Evolutionary conservation across 2,888 invertebrate species (phyloP).

Genomic region (Dasysyrphus albostriatus): DNA sequence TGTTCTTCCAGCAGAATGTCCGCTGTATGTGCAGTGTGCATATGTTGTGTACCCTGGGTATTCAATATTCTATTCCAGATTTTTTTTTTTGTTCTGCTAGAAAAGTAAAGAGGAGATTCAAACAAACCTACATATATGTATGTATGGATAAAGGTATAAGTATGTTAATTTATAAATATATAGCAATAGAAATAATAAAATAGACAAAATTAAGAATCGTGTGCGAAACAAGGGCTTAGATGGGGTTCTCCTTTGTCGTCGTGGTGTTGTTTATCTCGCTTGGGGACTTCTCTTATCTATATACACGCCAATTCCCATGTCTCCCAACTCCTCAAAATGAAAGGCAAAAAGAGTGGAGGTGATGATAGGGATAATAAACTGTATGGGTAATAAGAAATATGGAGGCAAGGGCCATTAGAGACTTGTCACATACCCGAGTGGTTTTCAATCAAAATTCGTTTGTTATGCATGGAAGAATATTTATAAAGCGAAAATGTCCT

Average conservation of each 20-base stretch:
- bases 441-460: constrained; percentile 64
- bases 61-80: constrained; percentile 84
- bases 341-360: neutral
- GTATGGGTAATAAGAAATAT: constrained; percentile 29
- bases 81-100: constrained; percentile 35
- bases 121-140: neutral
- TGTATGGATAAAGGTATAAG: neutral
- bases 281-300: neutral
- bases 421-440: constrained; percentile 66
- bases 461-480: constrained; percentile 27
- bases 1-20: constrained; percentile 91
- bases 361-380: constrained; percentile 61
- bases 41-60: constrained; percentile 87
- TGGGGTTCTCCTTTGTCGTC: constrained; percentile 16
- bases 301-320: neutral
- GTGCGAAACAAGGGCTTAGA: constrained; percentile 34
- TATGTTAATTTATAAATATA: constrained; percentile 11
- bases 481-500: neutral
- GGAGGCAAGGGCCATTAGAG: constrained; percentile 34
- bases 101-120: neutral
- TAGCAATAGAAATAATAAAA: constrained; percentile 7
- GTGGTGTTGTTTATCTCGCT: neutral
- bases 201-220: constrained; percentile 24
- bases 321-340: neutral
- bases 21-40: constrained; percentile 86